Evolutionary conservation across 2,888 invertebrate species (phyloP).

Genomic region (Cerastis rubricosa): DNA sequence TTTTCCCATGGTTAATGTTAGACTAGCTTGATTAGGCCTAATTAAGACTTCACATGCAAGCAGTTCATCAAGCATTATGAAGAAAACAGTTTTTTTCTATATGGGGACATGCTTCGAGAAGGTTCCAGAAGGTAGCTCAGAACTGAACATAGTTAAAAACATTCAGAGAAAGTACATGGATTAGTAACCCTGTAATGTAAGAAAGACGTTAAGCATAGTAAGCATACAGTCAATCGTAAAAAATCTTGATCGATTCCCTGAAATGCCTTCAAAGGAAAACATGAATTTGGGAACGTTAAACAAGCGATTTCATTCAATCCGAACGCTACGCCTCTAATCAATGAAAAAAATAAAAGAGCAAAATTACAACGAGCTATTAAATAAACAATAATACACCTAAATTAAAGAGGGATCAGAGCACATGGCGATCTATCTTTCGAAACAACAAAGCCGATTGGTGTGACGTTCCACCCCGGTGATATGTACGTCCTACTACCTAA

Average conservation of each 20-base stretch:
- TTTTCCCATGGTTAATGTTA: background rate
- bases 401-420: conserved; percentile 86
- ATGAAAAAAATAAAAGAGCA: conserved; percentile 62
- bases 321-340: conserved; percentile 59
- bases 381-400: conserved; percentile 76
- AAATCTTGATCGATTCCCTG: conserved; percentile 6
- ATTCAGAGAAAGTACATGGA: background rate
- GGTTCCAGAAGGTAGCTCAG: background rate
- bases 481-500: conserved; percentile 91
- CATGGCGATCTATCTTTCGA: conserved; percentile 90
- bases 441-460: conserved; percentile 91
- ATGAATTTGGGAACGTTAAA: conserved; percentile 31
- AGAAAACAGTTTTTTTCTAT: background rate
- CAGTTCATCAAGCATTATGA: background rate
- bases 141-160: background rate
- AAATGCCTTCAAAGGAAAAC: conserved; percentile 19
- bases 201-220: background rate
- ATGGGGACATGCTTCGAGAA: conserved; percentile 10
- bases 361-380: conserved; percentile 63
- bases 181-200: background rate
- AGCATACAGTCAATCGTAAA: background rate
- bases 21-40: background rate
- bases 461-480: conserved; percentile 91
- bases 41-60: background rate
- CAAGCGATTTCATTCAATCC: conserved; percentile 36